Evolutionary conservation across 2,888 invertebrate species (phyloP).

Genomic region (Carpatolechia fugitivella): DNA sequence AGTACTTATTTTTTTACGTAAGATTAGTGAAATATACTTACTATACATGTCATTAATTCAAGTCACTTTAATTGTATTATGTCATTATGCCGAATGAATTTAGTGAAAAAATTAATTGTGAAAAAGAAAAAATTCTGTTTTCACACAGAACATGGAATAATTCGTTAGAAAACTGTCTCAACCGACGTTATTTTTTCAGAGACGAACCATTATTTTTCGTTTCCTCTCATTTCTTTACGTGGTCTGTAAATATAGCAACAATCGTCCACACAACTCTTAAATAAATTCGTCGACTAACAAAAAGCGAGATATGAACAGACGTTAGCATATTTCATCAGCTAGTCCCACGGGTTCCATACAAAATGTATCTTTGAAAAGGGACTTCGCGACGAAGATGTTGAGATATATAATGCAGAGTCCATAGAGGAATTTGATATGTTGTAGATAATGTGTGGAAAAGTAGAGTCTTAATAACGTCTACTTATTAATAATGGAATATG

Average conservation of each 20-base stretch:
- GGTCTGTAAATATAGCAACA: not conserved
- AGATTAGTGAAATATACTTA: too few relatives aligned
- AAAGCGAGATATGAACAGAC: constrained; percentile 38
- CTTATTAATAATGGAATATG: not conserved
- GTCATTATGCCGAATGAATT: too few relatives aligned
- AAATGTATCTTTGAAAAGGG: constrained; percentile 11
- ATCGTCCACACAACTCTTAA: not conserved
- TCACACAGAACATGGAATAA: too few relatives aligned
- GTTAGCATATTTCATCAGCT: constrained; percentile 32
- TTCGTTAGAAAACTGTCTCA: too few relatives aligned
- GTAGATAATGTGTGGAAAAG: not conserved
- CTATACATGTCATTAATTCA: too few relatives aligned
- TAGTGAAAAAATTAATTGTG: too few relatives aligned
- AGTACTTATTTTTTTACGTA: too few relatives aligned
- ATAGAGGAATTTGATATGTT: constrained; percentile 32
- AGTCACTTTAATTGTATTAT: too few relatives aligned
- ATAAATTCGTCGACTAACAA: constrained; percentile 26
- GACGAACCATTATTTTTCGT: not conserved
- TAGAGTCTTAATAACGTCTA: not conserved
- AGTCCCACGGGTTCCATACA: constrained; percentile 15
- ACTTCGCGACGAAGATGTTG: constrained; percentile 10
- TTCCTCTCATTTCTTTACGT: not conserved
- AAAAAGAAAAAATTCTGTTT: too few relatives aligned
- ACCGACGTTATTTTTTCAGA: too few relatives aligned
- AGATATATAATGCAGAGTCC: constrained; percentile 16